phyloP scores from a whole-genome alignment of 2,113 vertebrate species.

The Rostratula benghalensis region DNA sequence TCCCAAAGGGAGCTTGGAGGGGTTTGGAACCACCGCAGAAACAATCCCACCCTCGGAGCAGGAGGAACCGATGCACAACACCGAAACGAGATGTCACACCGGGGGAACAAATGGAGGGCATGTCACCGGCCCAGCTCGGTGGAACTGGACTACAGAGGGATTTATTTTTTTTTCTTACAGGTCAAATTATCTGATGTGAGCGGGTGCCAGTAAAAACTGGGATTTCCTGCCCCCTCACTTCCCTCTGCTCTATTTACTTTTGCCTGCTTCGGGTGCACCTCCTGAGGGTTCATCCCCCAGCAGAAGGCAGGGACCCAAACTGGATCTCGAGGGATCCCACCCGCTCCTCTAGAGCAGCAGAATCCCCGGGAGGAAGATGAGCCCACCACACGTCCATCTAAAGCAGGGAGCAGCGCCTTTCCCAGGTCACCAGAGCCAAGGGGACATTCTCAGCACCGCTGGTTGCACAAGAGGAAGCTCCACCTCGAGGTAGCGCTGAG shows the following conservation, averaged over 20 bases:
- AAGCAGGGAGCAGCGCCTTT: not conserved
- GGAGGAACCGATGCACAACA: not conserved
- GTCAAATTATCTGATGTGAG: not conserved
- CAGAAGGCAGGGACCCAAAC: not conserved
- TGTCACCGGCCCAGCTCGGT: not conserved
- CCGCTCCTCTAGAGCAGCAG: not conserved
- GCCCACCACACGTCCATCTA: accelerated
- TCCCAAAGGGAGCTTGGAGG: not conserved
- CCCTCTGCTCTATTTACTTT: not conserved
- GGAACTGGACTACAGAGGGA: not conserved
- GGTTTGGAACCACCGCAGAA: not conserved
- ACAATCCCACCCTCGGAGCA: not conserved
- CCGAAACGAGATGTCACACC: not conserved
- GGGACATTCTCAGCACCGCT: not conserved
- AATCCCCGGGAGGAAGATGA: not conserved
- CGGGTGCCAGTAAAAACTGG: not conserved
- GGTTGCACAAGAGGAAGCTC: conserved; percentile 59
- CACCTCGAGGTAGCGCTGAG: conserved; percentile 15
- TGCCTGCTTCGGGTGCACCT: not conserved
- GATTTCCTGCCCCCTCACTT: conserved; percentile 7
- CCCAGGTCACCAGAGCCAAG: not conserved
- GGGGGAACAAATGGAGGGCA: not conserved
- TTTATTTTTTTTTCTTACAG: not conserved
- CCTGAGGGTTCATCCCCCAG: not conserved
- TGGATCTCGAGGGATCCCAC: not conserved